These are phyloP conservation scores for Glyptemys insculpta DNA, from an alignment of 2,797 vertebrate species.

Conservation along the genomic window DNA sequence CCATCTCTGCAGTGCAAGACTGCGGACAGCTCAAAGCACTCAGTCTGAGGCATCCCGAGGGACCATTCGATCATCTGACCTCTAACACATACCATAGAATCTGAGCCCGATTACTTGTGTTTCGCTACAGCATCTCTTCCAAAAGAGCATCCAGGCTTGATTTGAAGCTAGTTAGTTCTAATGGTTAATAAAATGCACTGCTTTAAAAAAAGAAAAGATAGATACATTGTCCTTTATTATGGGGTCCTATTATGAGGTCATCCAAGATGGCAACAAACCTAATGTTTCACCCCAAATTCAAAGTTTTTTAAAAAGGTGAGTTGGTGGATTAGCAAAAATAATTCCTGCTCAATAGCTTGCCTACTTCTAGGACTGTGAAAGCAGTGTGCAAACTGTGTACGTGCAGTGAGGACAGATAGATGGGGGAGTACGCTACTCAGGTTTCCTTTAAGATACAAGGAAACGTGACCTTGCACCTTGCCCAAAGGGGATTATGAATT, in stretches of 20 bases:
- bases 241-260: background rate
- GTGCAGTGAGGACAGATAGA: background rate
- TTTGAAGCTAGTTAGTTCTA: background rate
- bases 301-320: background rate
- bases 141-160: background rate
- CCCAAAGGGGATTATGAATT: background rate
- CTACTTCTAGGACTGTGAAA: background rate
- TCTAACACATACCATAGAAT: background rate
- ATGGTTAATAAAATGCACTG: background rate
- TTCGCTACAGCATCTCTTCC: background rate
- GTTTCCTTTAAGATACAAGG: background rate
- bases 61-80: background rate
- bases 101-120: background rate
- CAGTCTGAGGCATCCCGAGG: no score
- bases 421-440: background rate
- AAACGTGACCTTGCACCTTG: background rate
- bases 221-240: background rate
- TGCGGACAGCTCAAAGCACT: no score
- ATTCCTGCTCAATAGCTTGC: background rate
- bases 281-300: background rate
- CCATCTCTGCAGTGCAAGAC: background rate
- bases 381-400: background rate
- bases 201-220: background rate
- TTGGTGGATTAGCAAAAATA: background rate
- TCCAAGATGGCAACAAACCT: background rate